phyloP scores from a whole-genome alignment of 2,797 vertebrate genomes.

The Hylomyscus alleni region DNA sequence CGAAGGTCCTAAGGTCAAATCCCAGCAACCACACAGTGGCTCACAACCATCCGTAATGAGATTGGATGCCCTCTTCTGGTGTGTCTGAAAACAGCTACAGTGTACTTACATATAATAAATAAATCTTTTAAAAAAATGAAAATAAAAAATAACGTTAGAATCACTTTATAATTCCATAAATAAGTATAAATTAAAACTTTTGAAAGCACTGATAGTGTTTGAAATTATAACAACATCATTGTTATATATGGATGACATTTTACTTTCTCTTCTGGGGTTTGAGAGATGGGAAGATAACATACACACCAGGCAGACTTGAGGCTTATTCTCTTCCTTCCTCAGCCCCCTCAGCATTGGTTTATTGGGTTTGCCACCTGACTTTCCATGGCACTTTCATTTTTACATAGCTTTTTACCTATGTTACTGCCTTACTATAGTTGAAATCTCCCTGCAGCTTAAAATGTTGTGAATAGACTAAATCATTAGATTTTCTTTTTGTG shows the following conservation, averaged over 20 bases:
- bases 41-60: too few relatives aligned
- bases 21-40: too few relatives aligned
- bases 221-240: conserved; percentile 39
- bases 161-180: conserved; percentile 46
- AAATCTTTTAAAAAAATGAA: neutral
- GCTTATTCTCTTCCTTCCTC: neutral
- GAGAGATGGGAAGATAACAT: neutral
- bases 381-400: conserved; percentile 36
- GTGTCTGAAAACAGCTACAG: too few relatives aligned
- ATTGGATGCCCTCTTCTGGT: too few relatives aligned
- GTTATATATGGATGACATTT: conserved; percentile 58
- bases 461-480: conserved; percentile 39
- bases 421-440: conserved; percentile 1
- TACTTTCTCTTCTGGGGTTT: neutral
- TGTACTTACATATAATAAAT: too few relatives aligned
- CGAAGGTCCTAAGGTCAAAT: too few relatives aligned
- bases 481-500: conserved; percentile 25
- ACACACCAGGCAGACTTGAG: neutral
- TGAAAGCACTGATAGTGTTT: conserved; percentile 64
- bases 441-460: conserved; percentile 15
- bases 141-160: neutral
- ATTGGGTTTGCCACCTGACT: neutral
- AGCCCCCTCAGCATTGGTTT: neutral
- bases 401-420: neutral
- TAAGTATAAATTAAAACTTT: conserved; percentile 39